phyloP scores from a whole-genome alignment of 1,140 invertebrate genomes.

The Sarcophaga peregrina region DNA sequence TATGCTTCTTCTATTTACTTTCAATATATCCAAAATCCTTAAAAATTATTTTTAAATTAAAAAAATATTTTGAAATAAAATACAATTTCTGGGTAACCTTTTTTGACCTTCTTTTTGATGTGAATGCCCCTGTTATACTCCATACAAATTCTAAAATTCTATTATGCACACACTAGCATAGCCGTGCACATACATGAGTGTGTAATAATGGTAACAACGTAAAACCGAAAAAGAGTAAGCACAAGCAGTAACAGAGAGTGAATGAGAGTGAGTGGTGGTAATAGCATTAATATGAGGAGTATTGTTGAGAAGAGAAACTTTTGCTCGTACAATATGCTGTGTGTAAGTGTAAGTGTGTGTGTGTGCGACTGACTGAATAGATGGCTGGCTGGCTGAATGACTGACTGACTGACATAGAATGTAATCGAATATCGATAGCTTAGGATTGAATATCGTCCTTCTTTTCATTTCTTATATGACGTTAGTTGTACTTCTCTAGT shows the following conservation, averaged over 20 bases:
- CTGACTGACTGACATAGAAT: constrained; percentile 10
- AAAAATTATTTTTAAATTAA: too few species aligned
- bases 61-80: too few species aligned
- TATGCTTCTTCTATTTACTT: too few species aligned
- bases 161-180: background rate
- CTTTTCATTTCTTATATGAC: constrained; percentile 45
- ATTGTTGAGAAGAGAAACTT: too few species aligned
- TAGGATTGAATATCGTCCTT: constrained; percentile 46
- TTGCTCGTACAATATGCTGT: too few species aligned
- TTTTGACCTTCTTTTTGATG: background rate
- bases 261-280: background rate
- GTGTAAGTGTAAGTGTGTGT: too few species aligned
- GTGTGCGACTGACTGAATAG: too few species aligned
- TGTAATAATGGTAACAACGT: background rate
- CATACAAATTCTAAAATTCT: too few species aligned
- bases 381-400: background rate
- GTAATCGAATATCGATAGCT: constrained; percentile 49
- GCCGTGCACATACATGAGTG: background rate
- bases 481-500: constrained; percentile 20
- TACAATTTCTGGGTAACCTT: background rate
- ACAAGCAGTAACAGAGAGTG: background rate
- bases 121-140: background rate
- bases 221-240: background rate
- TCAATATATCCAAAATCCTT: too few species aligned
- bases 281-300: too few species aligned